These are phyloP conservation scores for Sepiola atlantica DNA, from an alignment of 2,888 invertebrate species.

Conservation along the genomic window DNA sequence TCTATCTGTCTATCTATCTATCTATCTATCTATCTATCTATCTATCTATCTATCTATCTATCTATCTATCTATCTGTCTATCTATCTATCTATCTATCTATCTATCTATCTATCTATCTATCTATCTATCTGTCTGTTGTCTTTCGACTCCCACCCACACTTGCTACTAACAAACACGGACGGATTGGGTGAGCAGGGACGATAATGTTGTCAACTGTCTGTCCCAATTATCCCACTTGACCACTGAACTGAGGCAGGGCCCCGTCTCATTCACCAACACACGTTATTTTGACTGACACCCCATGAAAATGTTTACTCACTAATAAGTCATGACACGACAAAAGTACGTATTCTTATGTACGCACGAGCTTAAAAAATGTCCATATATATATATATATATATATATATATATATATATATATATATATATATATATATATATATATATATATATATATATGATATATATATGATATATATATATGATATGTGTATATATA, in stretches of 20 bases:
- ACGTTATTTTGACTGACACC: background rate
- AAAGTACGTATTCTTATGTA: background rate
- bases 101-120: no score
- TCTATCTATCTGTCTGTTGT: no score
- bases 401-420: background rate
- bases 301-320: background rate
- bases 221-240: background rate
- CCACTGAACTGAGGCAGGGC: conserved; percentile 18
- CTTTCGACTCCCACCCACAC: no score
- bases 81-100: no score
- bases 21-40: no score
- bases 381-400: background rate
- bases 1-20: no score
- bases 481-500: no score
- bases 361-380: background rate
- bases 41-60: no score
- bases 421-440: background rate
- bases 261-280: background rate
- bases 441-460: no score
- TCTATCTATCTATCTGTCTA: no score
- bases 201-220: background rate
- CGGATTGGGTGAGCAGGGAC: background rate
- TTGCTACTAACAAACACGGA: no score
- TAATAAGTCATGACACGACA: background rate
- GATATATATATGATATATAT: no score